Conservation (phyloP, 2,113 vertebrate species). For the Corythaixoides concolor region DNA sequence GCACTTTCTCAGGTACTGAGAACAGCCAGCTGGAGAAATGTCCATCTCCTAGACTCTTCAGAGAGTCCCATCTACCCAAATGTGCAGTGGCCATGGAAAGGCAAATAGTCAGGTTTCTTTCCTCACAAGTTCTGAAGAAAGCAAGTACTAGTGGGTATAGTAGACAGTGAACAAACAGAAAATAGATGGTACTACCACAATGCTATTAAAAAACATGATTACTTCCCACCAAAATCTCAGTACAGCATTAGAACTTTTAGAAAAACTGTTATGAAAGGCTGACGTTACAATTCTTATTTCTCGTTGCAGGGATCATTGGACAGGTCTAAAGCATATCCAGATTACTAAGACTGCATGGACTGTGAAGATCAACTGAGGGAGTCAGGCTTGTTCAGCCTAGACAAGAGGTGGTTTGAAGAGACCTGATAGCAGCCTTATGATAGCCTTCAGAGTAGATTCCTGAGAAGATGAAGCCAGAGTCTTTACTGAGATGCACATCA, state of each 20-base stretch:
- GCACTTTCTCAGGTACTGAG: background rate
- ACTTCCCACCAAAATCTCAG: background rate
- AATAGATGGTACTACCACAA: background rate
- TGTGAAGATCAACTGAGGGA: background rate
- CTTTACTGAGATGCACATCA: background rate
- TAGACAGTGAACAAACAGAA: background rate
- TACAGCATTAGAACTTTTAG: background rate
- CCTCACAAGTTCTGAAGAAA: background rate
- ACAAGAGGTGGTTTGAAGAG: background rate
- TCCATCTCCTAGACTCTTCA: background rate
- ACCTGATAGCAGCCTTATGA: background rate
- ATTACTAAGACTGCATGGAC: background rate
- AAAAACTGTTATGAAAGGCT: background rate
- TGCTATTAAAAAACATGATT: background rate
- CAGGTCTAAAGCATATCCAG: background rate
- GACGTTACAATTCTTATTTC: background rate
- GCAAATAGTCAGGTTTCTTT: background rate
- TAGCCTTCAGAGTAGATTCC: background rate
- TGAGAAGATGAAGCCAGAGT: background rate
- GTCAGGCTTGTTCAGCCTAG: accelerated
- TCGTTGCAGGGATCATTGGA: background rate
- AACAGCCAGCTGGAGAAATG: background rate
- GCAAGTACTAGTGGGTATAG: background rate
- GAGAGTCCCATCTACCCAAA: background rate
- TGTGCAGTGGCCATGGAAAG: background rate